Evolutionary conservation across 2,797 vertebrate genomes (phyloP), one percentile per base, ranked within the genome.

Genomic region (Enteromius afrohamiltoni): DNA sequence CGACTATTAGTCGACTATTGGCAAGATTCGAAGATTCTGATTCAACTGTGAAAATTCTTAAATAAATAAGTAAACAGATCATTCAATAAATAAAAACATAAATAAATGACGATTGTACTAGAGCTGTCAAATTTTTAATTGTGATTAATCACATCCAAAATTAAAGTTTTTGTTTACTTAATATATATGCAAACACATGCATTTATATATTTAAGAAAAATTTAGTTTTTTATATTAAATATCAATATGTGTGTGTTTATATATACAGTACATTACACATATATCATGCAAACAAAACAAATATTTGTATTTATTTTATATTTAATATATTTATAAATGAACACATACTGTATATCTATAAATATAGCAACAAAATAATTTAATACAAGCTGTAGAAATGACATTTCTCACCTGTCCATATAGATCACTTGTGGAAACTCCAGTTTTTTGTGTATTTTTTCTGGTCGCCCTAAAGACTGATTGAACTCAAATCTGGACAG

Each of bases 401-500:
- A n/a, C 5, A 49, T 55, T 62, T 55, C 58, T 95, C 91, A 98
- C 98, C 97, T 96, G 95, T 99, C 98, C 98, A 99, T 99, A 79
- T 97, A 96, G 79, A 99, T 94, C 67, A 97, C 95, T 87, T 96
- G 96, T 51, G 98, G 95, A 88, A 99, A 99, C 88, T 99, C 98
- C 82, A 99, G 93, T 87, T 96, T 98, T 93, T 97, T 98, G 93
- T 99, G 98, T 87, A 99, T 99, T 91, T 99, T 99, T 93, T 99
- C 97, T 0, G 98, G 97, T 62, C 98, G 97, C 47, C 97, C 97
- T 2, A 99, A 94, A 26, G 97, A 98, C 49, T 98, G 97, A 92
- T 99, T 99, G 92, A 98, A 99, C 89, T 99, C 97, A 90, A 98
- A 99, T 85, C 98, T 95, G 13, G 97, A 99, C 85, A 99, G 96